Evolutionary conservation across 2,888 invertebrate genomes (phyloP).

Genomic region (Drosophila meridiana): DNA sequence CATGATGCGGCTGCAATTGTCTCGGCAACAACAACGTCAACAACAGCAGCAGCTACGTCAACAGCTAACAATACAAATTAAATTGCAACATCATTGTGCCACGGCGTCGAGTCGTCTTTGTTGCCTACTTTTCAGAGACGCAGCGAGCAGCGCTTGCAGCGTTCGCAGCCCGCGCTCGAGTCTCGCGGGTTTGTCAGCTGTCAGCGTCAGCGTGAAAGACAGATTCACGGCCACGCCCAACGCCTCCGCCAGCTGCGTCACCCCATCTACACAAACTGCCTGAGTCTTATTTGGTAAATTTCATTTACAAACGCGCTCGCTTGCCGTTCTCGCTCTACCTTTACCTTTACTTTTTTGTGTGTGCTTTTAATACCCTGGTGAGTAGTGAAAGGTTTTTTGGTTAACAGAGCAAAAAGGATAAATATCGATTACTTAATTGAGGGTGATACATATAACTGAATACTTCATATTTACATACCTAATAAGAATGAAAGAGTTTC

Average conservation of each 20-base stretch:
- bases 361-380: conserved; percentile 3
- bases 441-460: too few species aligned
- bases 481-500: not conserved
- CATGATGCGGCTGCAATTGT: conserved; percentile 66
- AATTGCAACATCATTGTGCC: conserved; percentile 76
- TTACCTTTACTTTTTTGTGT: not conserved
- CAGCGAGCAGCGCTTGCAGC: conserved; percentile 19
- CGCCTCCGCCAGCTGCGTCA: conserved; percentile 16
- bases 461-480: too few species aligned
- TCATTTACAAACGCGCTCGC: conserved; percentile 50
- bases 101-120: conserved; percentile 56
- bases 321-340: conserved; percentile 52
- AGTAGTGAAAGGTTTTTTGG: not conserved
- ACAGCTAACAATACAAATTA: conserved; percentile 75
- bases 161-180: not conserved
- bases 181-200: conserved; percentile 69
- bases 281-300: conserved; percentile 56
- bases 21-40: conserved; percentile 37
- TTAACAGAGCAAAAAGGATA: not conserved
- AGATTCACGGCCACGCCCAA: conserved; percentile 44
- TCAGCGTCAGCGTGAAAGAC: conserved; percentile 46
- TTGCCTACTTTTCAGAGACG: conserved; percentile 68
- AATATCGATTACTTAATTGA: not conserved
- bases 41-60: conserved; percentile 27
- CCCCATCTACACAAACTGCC: not conserved